Evolutionary conservation across 2,888 invertebrate genomes (phyloP).

Genomic region (Clunio marinus): DNA sequence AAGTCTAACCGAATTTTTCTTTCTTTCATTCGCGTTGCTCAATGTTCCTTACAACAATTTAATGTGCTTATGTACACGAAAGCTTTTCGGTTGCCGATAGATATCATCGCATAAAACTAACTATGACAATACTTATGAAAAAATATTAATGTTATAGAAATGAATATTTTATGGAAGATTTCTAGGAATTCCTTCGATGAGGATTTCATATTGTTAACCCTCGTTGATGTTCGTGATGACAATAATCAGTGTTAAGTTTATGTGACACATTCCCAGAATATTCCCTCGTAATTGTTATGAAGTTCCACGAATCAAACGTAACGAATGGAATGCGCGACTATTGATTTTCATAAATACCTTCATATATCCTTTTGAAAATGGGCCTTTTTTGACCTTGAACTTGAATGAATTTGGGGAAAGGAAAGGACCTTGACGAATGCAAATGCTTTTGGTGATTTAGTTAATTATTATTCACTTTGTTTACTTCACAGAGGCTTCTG

Average conservation of each 20-base stretch:
- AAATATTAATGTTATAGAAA: constrained; percentile 10
- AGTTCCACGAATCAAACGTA: not conserved
- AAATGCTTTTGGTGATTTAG: not conserved
- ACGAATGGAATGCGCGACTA: constrained; percentile 29
- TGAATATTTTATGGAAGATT: constrained; percentile 32
- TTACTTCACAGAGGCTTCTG: constrained; percentile 19
- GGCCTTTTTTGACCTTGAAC: constrained; percentile 15
- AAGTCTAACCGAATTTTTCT: constrained; percentile 1
- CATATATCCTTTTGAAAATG: not conserved
- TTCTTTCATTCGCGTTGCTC: not conserved
- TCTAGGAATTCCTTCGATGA: constrained; percentile 9
- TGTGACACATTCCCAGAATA: not conserved
- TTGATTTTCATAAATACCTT: not conserved
- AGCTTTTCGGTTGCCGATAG: not conserved
- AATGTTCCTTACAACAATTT: too few relatives aligned
- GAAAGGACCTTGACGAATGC: not conserved
- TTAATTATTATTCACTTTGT: constrained; percentile 7
- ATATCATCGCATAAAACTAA: not conserved
- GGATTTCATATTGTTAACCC: not conserved
- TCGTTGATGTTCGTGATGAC: not conserved
- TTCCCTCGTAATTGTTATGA: not conserved
- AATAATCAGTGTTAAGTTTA: not conserved
- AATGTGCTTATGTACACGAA: too few relatives aligned
- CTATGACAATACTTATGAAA: not conserved
- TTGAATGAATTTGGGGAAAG: not conserved